Percentiles rank a stretch among this genome's conserved stretches.
phyloP scores from a whole-genome alignment of 2,888 invertebrate species.

The Geotrupes spiniger region DNA sequence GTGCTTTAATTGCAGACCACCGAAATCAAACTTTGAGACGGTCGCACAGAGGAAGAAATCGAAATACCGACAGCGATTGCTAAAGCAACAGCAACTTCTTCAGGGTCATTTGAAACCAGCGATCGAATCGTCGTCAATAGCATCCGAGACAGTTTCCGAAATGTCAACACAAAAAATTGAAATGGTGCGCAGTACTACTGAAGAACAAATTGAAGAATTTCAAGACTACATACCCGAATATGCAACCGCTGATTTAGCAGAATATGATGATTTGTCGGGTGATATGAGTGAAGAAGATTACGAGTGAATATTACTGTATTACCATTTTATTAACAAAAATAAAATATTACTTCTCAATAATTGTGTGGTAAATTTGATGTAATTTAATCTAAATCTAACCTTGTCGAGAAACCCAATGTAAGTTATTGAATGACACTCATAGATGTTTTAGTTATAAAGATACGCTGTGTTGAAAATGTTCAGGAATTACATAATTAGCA shows the following conservation, averaged over 20 bases:
- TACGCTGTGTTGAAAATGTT: too few relatives aligned
- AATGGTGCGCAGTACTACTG: too few relatives aligned
- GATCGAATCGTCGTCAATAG: conserved; percentile 8
- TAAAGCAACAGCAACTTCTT: conserved; percentile 40
- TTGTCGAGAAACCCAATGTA: too few relatives aligned
- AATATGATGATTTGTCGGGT: conserved; percentile 36
- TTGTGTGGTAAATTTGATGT: too few relatives aligned
- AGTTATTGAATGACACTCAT: too few relatives aligned
- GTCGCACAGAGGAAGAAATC: conserved; percentile 57
- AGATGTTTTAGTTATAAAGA: too few relatives aligned
- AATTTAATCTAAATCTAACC: too few relatives aligned
- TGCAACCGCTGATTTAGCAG: conserved; percentile 27
- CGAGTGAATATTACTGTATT: conserved; percentile 32
- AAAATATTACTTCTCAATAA: too few relatives aligned
- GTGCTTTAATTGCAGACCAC: conserved; percentile 51
- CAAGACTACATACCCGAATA: conserved; percentile 27
- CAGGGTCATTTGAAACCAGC: conserved; percentile 31
- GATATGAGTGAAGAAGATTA: conserved; percentile 43
- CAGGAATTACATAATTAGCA: too few relatives aligned
- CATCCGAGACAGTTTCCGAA: not conserved
- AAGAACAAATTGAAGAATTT: conserved; percentile 32
- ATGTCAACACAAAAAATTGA: too few relatives aligned
- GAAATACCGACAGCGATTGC: conserved; percentile 48
- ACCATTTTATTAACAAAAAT: too few relatives aligned
- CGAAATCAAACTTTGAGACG: conserved; percentile 59